A percentile compares a stretch with the other conserved stretches of the same genome.
Evolutionary conservation across 2,888 invertebrate species (phyloP).

Genomic region (Seira ritae): DNA sequence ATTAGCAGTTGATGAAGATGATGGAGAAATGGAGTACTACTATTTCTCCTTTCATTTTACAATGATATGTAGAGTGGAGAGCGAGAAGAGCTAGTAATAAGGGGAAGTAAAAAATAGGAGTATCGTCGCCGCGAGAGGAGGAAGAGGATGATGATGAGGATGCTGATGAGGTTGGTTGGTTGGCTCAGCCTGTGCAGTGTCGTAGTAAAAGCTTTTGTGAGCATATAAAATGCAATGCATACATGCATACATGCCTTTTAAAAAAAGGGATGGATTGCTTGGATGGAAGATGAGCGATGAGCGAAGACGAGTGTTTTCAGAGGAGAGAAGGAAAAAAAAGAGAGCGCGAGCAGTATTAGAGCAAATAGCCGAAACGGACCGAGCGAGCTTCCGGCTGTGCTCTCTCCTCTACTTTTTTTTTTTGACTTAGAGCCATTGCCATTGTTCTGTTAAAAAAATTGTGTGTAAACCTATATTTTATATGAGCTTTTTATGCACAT

Average conservation of each 20-base stretch:
- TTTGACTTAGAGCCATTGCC: conserved; percentile 10
- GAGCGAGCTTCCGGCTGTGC: conserved; percentile 68
- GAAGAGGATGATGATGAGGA: conserved; percentile 45
- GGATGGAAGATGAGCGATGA: conserved; percentile 66
- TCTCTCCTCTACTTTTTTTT: conserved; percentile 12
- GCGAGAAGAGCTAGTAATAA: neutral
- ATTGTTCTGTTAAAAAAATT: neutral
- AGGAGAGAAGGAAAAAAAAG: conserved; percentile 45
- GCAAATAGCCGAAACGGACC: conserved; percentile 67
- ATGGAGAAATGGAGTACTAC: conserved; percentile 54
- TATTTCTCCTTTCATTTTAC: conserved; percentile 20
- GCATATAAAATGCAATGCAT: neutral
- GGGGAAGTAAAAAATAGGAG: conserved; percentile 8
- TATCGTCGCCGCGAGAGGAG: conserved; percentile 22
- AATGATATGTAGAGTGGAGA: conserved; percentile 24
- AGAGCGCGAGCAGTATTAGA: conserved; percentile 59
- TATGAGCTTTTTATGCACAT: conserved; percentile 1
- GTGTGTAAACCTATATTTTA: conserved; percentile 10
- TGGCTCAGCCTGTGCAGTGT: conserved; percentile 40
- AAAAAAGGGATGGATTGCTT: conserved; percentile 24
- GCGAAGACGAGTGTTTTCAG: conserved; percentile 45
- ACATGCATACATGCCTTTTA: neutral
- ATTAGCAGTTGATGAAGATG: conserved; percentile 45
- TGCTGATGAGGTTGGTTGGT: conserved; percentile 54
- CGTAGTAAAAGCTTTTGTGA: neutral